Conservation (phyloP, 2,888 invertebrate genomes). For the Odontomyia ornata region DNA sequence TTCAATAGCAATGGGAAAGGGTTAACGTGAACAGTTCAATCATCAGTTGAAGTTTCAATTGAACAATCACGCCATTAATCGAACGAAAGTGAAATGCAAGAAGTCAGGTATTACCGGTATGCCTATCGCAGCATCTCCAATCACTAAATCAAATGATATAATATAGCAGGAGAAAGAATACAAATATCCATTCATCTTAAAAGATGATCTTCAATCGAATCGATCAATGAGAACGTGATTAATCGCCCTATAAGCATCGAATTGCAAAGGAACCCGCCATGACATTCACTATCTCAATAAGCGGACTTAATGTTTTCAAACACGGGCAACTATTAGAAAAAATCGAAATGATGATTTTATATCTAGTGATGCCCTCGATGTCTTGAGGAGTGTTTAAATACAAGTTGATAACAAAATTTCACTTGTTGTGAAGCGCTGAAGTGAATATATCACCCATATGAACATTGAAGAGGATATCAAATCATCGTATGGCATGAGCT, state of each 20-base stretch:
- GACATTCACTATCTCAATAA: not conserved
- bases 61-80: not conserved
- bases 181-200: not conserved
- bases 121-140: not conserved
- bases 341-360: no score
- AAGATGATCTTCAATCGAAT: slow-evolving; percentile 42
- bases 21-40: not conserved
- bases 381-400: no score
- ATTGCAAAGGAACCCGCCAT: not conserved
- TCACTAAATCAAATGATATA: not conserved
- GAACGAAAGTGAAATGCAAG: slow-evolving; percentile 16
- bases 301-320: not conserved
- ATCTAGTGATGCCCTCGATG: no score
- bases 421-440: no score
- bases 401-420: no score
- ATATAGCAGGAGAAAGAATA: not conserved
- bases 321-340: no score
- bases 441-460: not conserved
- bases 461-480: not conserved
- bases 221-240: not conserved
- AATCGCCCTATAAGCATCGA: not conserved
- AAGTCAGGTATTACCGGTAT: not conserved
- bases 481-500: not conserved
- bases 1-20: not conserved
- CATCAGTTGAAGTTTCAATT: not conserved